These are phyloP conservation scores for Agrenia bidenticulata DNA, from an alignment of 2,888 invertebrate genomes.

Conservation along the genomic window DNA sequence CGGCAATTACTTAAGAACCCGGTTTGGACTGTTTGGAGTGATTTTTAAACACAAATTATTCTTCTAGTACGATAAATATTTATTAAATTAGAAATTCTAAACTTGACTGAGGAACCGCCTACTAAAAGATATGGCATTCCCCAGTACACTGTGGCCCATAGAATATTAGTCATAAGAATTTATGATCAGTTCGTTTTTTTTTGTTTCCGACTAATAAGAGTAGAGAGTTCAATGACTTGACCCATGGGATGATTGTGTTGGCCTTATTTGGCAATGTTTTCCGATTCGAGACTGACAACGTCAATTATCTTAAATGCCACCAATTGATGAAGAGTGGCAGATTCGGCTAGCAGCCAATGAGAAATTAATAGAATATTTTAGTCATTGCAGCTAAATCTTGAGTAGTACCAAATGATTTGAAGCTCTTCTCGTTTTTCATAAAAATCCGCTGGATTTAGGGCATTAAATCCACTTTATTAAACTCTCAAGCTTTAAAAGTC, in stretches of 20 bases:
- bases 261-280: conserved; percentile 20
- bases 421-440: no score
- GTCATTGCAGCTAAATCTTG: background rate
- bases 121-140: no score
- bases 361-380: background rate
- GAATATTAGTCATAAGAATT: no score
- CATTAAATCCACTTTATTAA: background rate
- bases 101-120: background rate
- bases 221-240: conserved; percentile 4
- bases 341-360: no score
- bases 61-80: background rate
- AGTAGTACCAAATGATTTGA: background rate
- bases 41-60: no score
- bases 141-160: no score
- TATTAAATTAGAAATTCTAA: conserved; percentile 4
- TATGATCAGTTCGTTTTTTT: background rate
- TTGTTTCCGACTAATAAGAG: background rate
- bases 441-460: background rate
- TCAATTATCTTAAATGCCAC: conserved; percentile 1
- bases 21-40: no score
- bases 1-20: conserved; percentile 1
- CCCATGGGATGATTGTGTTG: conserved; percentile 12
- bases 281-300: conserved; percentile 4
- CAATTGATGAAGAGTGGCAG: background rate
- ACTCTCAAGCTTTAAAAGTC: no score